phyloP scores from a whole-genome alignment of 1,140 invertebrate genomes.

The Papilio helenus region DNA sequence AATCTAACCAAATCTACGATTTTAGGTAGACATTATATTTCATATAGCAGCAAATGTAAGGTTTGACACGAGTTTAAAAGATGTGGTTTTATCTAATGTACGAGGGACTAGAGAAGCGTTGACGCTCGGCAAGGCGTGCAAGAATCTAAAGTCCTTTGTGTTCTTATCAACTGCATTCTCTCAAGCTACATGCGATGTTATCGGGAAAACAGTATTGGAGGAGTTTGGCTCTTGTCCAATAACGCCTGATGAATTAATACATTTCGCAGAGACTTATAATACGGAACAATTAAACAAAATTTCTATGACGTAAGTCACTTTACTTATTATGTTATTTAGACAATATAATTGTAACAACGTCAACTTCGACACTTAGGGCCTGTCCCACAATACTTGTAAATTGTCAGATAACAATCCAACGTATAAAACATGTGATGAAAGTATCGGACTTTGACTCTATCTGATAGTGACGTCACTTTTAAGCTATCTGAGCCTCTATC shows the following conservation, averaged over 20 bases:
- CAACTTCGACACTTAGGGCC: no score
- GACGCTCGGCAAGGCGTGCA: slow-evolving; percentile 39
- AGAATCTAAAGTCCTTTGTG: slow-evolving; percentile 40
- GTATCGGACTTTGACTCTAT: no score
- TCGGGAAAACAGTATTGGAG: slow-evolving; percentile 38
- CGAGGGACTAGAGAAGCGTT: slow-evolving; percentile 83
- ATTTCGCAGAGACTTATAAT: slow-evolving; percentile 39
- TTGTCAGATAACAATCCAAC: no score
- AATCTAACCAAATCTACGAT: background rate
- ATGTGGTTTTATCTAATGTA: slow-evolving; percentile 85
- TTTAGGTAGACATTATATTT: slow-evolving; percentile 76
- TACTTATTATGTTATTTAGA: no score
- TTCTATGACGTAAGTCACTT: background rate
- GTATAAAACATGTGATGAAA: no score
- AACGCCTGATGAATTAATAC: slow-evolving; percentile 39
- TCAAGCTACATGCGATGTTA: slow-evolving; percentile 28
- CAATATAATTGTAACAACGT: no score
- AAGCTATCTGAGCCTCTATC: no score
- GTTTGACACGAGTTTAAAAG: slow-evolving; percentile 84
- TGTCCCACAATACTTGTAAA: no score
- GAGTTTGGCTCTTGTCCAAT: slow-evolving; percentile 36
- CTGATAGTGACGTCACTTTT: no score
- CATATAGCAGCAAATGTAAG: slow-evolving; percentile 85
- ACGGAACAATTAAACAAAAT: slow-evolving; percentile 12
- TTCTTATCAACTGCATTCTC: slow-evolving; percentile 44